These are phyloP conservation scores for Galagoides demidoff DNA, from an alignment of 2,797 vertebrate species.

Conservation along the genomic window DNA sequence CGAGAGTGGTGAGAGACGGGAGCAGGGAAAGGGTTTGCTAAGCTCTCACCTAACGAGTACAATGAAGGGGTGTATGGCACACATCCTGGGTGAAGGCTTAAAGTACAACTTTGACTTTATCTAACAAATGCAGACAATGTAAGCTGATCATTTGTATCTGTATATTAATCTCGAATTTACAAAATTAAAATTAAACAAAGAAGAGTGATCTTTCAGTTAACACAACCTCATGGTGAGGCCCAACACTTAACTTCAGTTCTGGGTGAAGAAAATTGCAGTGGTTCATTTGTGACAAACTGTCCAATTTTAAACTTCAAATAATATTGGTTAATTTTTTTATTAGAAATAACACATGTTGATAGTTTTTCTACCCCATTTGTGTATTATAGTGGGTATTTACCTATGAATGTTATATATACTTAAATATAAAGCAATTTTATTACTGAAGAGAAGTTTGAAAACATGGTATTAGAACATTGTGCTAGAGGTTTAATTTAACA, in stretches of 20 bases:
- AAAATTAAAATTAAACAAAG: no score
- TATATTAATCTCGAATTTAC: no score
- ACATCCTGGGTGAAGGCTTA: no score
- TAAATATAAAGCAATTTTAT: neutral
- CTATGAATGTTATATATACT: neutral
- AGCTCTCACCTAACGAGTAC: no score
- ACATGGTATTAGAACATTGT: neutral
- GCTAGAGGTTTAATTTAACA: neutral
- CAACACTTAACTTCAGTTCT: neutral
- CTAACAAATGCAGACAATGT: no score
- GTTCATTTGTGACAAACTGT: neutral
- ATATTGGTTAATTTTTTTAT: neutral
- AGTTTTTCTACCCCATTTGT: neutral
- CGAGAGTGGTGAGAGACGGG: no score
- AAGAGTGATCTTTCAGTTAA: neutral
- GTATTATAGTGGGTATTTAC: neutral
- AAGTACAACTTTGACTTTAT: no score
- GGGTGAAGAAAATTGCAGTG: neutral
- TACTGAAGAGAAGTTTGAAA: neutral
- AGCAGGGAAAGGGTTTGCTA: no score
- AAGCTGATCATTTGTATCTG: no score
- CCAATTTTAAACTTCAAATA: neutral
- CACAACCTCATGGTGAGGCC: fast-evolving
- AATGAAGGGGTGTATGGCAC: no score
- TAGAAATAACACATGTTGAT: neutral